Evolutionary conservation across 2,888 invertebrate genomes (phyloP).

Genomic region (Lymantria dispar): DNA sequence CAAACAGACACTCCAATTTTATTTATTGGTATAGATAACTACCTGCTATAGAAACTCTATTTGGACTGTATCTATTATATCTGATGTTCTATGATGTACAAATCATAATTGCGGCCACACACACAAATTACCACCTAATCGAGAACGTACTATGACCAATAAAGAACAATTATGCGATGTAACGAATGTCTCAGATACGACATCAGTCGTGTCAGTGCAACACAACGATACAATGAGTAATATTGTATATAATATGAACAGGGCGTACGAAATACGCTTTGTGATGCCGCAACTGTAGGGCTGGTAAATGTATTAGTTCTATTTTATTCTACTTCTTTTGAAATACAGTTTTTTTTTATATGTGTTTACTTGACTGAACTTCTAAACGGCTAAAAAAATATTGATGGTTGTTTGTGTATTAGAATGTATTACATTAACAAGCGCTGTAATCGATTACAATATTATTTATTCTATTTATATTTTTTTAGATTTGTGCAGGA

Average conservation of each 20-base stretch:
- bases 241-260: constrained; percentile 31
- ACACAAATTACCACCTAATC: constrained; percentile 26
- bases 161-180: constrained; percentile 39
- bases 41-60: too few species aligned
- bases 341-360: neutral
- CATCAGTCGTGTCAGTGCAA: constrained; percentile 45
- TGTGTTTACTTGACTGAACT: neutral
- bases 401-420: too few species aligned
- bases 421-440: too few species aligned
- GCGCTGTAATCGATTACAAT: too few species aligned
- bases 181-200: constrained; percentile 44
- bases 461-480: too few species aligned
- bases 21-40: too few species aligned
- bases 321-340: too few species aligned
- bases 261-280: constrained; percentile 29
- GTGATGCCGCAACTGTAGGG: constrained; percentile 34
- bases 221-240: constrained; percentile 37
- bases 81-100: too few species aligned
- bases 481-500: too few species aligned
- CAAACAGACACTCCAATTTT: too few species aligned
- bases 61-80: too few species aligned
- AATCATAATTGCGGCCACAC: neutral
- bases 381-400: too few species aligned
- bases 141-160: constrained; percentile 25
- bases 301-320: constrained; percentile 3